A percentile compares a stretch with the other conserved stretches of the same genome.
Conservation (phyloP, 2,113 vertebrate genomes). For the Bucco capensis region DNA sequence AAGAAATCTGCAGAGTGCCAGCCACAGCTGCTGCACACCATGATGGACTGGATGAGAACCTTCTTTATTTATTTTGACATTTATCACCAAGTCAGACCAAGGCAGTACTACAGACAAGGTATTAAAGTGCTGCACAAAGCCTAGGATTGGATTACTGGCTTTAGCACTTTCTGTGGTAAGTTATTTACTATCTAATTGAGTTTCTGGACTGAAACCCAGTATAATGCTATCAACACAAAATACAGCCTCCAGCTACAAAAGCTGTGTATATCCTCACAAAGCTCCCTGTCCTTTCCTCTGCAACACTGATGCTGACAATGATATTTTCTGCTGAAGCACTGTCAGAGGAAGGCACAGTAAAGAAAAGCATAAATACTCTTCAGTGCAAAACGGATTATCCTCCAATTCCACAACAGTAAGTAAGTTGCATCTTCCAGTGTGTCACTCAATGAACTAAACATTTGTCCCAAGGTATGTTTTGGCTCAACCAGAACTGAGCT, state of each 20-base stretch:
- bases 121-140: not conserved
- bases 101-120: not conserved
- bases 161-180: constrained; percentile 2
- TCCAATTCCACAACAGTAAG: not conserved
- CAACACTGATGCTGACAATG: not conserved
- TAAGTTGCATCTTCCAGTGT: not conserved
- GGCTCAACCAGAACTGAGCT: not conserved
- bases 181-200: constrained; percentile 29
- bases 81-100: not conserved
- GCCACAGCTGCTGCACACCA: not conserved
- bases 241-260: constrained; percentile 3
- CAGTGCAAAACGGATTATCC: not conserved
- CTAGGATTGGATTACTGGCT: not conserved
- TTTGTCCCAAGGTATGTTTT: not conserved
- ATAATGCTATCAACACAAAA: not conserved
- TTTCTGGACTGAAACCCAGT: not conserved
- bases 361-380: not conserved
- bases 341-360: not conserved
- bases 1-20: not conserved
- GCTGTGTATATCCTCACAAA: not conserved
- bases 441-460: not conserved
- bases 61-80: not conserved
- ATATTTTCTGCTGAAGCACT: not conserved
- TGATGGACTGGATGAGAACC: not conserved
- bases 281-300: not conserved